These are phyloP conservation scores for Petromus typicus DNA, from an alignment of 2,113 vertebrate genomes.

Conservation along the genomic window DNA sequence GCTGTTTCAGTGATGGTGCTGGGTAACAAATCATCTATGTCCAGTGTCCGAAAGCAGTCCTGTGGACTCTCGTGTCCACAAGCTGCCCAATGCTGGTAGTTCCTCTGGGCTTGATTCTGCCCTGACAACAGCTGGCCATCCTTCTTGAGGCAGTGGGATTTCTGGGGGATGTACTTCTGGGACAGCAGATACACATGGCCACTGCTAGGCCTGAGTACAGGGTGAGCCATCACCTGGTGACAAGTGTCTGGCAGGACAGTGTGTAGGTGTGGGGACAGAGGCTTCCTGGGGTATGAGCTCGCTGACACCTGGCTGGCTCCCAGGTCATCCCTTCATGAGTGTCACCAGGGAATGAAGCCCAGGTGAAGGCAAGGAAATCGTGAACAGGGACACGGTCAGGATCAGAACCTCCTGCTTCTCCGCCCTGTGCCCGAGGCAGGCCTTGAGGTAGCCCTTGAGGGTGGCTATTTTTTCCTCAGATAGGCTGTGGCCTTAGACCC, in stretches of 20 bases:
- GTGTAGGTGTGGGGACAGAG: too few relatives aligned
- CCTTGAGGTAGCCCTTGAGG: background rate
- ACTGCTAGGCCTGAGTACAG: fast-evolving
- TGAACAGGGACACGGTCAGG: background rate
- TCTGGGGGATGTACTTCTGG: fast-evolving
- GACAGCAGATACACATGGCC: fast-evolving
- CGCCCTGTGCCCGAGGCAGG: fast-evolving
- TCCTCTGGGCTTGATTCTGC: background rate
- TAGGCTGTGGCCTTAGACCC: too few relatives aligned
- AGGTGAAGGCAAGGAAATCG: fast-evolving
- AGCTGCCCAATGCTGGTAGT: fast-evolving
- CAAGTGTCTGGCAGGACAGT: fast-evolving
- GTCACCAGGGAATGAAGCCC: fast-evolving
- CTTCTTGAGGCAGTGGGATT: fast-evolving
- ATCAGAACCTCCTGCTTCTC: too few relatives aligned
- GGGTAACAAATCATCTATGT: background rate
- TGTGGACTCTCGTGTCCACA: fast-evolving
- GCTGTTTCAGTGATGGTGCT: fast-evolving
- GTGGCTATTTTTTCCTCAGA: fast-evolving
- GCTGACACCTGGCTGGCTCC: background rate
- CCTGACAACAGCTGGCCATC: fast-evolving
- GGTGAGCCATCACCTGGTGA: fast-evolving
- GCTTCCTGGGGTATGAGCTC: background rate
- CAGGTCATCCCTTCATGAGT: background rate
- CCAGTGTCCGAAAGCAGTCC: fast-evolving